Evolutionary conservation across 2,888 invertebrate genomes (phyloP), one percentile per base, ranked within the genome.

Genomic region (Lobophora halterata): DNA sequence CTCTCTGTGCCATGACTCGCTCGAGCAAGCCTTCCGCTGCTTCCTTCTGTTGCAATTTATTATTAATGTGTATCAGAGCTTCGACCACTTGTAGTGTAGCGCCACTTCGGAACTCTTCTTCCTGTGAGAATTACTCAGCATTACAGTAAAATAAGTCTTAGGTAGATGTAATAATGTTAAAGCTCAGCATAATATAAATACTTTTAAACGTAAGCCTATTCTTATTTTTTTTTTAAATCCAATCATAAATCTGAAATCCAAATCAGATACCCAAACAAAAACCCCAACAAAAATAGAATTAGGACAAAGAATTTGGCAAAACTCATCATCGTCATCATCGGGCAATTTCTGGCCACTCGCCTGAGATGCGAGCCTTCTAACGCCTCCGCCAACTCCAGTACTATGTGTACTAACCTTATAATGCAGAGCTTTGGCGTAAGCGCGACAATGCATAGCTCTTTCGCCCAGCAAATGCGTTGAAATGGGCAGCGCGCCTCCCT

Each of bases 31-130:
- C 99, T 62, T 97, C 96, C 0, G 99, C 99, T 0, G 99, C 98
- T 77, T 99, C 99, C 46, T 98, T 97, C 68, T 99, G 98, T 69
- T 99, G 98, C 13, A 99, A 83, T 77, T 99, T 99, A 73, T 99
- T 99, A 72, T 99, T 99, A 48, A 99, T 99, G 26, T 94, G 94
- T 58, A 99, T 98, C 1, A 99, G 86, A 0, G 97, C 93, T 71
- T 98, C 98, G 5, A 98, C 93, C 0, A 98, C 96, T 61, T 94
- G 93, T 5, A 96, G 92, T 45, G 92, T 95, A 1, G 94, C 92
- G 8, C 91, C 93, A 40, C 90, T 91, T 55, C 95, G 93, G 67
- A 98, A 99, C 72, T 98, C 98, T 67, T 97, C 97, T 78, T 99
- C 98, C 88, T 86, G 75, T 59, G 51, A 59, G 40, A 6, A 37